phyloP scores from a whole-genome alignment of 2,888 invertebrate genomes.

The Frankliniella intonsa region DNA sequence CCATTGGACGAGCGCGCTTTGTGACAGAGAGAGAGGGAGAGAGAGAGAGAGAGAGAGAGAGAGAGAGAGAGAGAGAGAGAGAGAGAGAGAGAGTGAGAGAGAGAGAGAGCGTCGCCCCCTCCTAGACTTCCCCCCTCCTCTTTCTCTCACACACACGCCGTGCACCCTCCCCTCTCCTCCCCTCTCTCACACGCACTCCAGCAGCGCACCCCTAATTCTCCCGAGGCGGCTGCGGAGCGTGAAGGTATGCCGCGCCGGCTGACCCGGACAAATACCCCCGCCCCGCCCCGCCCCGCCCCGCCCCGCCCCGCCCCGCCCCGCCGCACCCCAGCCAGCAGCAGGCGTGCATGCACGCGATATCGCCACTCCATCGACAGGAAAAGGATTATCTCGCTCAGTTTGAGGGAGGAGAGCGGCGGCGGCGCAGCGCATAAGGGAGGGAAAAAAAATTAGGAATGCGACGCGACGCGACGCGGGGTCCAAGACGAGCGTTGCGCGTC shows the following conservation, averaged over 20 bases:
- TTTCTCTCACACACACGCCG: neutral
- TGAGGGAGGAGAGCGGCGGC: neutral
- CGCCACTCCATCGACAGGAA: neutral
- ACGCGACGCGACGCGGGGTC: too few species aligned
- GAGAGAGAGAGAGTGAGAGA: neutral
- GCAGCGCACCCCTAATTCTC: too few species aligned
- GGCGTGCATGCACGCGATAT: neutral
- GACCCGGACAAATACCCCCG: neutral
- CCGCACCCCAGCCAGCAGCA: too few species aligned
- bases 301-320: neutral
- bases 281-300: neutral
- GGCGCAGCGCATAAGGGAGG: too few species aligned
- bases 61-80: neutral
- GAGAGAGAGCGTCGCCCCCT: too few species aligned
- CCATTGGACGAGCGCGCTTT: neutral
- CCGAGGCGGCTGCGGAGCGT: neutral
- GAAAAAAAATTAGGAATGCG: too few species aligned
- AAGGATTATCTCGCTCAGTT: neutral
- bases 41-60: neutral
- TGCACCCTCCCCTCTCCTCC: neutral
- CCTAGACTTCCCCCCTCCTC: too few species aligned
- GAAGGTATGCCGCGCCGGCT: neutral
- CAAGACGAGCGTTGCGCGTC: too few species aligned
- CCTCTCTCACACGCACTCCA: too few species aligned
- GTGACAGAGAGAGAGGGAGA: neutral